phyloP scores from a whole-genome alignment of 2,888 invertebrate genomes.

The Phaonia tiefii region DNA sequence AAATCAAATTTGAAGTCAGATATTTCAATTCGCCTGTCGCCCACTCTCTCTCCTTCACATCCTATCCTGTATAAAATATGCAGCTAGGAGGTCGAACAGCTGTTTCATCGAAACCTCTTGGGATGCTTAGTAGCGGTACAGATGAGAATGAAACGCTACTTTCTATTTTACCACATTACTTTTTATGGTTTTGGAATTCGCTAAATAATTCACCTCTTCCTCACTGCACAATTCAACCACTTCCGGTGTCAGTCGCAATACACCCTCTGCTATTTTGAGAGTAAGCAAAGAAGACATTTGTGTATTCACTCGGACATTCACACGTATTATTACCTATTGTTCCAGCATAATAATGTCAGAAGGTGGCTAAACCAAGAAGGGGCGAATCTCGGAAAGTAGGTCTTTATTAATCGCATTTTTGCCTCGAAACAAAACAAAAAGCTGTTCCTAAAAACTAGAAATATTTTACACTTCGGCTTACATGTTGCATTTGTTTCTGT shows the following conservation, averaged over 20 bases:
- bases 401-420: background rate
- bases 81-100: no score
- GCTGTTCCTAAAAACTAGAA: background rate
- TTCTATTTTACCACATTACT: slow-evolving; percentile 32
- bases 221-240: background rate
- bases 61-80: no score
- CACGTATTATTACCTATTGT: slow-evolving; percentile 17
- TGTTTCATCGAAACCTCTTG: no score
- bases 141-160: no score
- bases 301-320: background rate
- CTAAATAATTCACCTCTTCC: slow-evolving; percentile 31
- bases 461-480: no score
- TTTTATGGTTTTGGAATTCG: slow-evolving; percentile 31
- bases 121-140: no score
- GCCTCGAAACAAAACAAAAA: no score
- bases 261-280: background rate
- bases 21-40: no score
- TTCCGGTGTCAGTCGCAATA: slow-evolving; percentile 20
- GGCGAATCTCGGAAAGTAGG: background rate
- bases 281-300: no score
- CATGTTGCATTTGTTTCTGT: background rate
- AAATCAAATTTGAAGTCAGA: no score
- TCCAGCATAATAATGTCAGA: background rate
- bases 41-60: no score
- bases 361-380: background rate